Evolutionary conservation across 37 sponge, comb jelly and placozoan genomes (phyloP), one percentile per base, ranked within the genome.

Genomic region (Cliona cf. orientalis): DNA sequence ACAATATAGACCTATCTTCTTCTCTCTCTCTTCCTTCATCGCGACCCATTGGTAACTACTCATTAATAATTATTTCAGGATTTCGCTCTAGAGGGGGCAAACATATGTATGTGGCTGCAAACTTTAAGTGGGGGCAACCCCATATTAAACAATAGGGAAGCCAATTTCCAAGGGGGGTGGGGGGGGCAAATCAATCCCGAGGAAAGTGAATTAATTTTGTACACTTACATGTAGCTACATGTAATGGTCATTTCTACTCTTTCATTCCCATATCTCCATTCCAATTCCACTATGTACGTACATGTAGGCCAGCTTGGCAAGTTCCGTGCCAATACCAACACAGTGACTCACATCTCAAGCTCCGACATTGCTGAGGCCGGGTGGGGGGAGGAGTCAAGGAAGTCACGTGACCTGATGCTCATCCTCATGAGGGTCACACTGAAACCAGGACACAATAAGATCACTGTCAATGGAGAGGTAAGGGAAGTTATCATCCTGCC

Each of bases 11-110:
- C 42, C 82, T 82, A 38, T 5, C 46, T 1, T 6, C 34, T 22
- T 31, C 2, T 64, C 73, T 23, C 36, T 9, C 17, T n/a, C n/a
- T n/a, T n/a, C n/a, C n/a, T n/a, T n/a, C n/a, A n/a, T 82, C 82
- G 36, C 25, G 82, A 45, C 82, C 82, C 23, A 82, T 82, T 35
- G 82, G 82, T n/a, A n/a, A n/a, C n/a, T n/a, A n/a, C n/a, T n/a
- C n/a, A n/a, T n/a, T n/a, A n/a, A n/a, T n/a, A n/a, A n/a, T n/a
- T n/a, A n/a, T n/a, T n/a, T n/a, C n/a, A n/a, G n/a, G n/a, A n/a
- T n/a, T n/a, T n/a, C n/a, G n/a, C n/a, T n/a, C n/a, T n/a, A n/a
- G n/a, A n/a, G n/a, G n/a, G n/a, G n/a, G n/a, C n/a, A n/a, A n/a
- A n/a, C n/a, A n/a, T n/a, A n/a, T n/a, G n/a, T n/a, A n/a, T n/a